Conservation (phyloP, 2,888 invertebrate species). For the Gisinianus flammeolus region DNA sequence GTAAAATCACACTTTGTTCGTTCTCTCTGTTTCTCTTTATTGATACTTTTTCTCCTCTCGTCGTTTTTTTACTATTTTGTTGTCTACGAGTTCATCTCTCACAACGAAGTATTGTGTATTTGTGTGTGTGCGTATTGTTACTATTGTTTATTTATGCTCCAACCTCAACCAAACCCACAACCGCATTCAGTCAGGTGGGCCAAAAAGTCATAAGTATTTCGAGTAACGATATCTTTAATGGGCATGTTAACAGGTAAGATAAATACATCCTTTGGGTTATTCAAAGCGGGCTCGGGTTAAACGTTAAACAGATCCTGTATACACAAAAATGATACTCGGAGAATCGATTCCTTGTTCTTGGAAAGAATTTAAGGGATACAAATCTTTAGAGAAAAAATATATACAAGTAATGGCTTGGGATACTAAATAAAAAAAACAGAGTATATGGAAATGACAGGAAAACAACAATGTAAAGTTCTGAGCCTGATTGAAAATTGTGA, state of each 20-base stretch:
- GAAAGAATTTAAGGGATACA: not conserved
- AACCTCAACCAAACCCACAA: not conserved
- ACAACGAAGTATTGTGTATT: not conserved
- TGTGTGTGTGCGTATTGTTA: not conserved
- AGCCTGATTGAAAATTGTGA: not conserved
- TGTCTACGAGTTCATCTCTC: not conserved
- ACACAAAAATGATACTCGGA: not conserved
- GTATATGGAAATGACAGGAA: not conserved
- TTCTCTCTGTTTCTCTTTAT: not conserved
- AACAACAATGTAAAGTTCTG: not conserved
- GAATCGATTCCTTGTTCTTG: not conserved
- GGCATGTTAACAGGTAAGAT: slow-evolving; percentile 9
- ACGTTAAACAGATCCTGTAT: not conserved
- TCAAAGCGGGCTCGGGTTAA: not conserved
- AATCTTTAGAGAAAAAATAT: not conserved
- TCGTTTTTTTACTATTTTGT: not conserved
- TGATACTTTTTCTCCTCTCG: not conserved
- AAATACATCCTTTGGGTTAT: not conserved
- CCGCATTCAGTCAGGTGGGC: not conserved
- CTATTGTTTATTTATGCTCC: not conserved
- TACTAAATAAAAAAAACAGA: not conserved
- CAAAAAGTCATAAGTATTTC: not conserved
- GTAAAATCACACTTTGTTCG: not conserved
- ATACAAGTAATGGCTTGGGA: not conserved
- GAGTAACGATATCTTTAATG: not conserved